Percentiles rank a stretch among this genome's conserved stretches.
Evolutionary conservation across 1,140 invertebrate species (phyloP).

Genomic region (Luehdorfia chinensis): DNA sequence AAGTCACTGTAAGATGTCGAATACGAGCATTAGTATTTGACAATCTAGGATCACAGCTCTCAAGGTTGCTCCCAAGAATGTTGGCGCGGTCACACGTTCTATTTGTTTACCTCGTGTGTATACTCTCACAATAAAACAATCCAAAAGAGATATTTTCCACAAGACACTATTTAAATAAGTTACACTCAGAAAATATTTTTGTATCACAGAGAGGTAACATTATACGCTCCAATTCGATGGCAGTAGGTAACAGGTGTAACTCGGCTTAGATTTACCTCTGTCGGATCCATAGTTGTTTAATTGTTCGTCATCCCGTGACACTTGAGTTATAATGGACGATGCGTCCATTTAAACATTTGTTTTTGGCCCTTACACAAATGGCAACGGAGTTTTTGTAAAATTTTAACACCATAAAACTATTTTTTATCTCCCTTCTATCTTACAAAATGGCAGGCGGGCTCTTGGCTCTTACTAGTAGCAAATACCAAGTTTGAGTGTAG

Average conservation of each 20-base stretch:
- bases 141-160: constrained; percentile 32
- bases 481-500: constrained; percentile 69
- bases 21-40: constrained; percentile 10
- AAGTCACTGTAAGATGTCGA: constrained; percentile 14
- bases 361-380: constrained; percentile 72
- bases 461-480: no score
- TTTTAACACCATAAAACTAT: constrained; percentile 77
- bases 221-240: constrained; percentile 73
- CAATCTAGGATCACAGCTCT: constrained; percentile 56
- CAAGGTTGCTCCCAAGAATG: constrained; percentile 69
- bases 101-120: constrained; percentile 67
- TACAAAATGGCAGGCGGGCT: constrained; percentile 76
- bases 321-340: constrained; percentile 98
- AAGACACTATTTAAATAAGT: constrained; percentile 38
- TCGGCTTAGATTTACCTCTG: constrained; percentile 87
- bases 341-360: constrained; percentile 90
- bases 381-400: constrained; percentile 69
- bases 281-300: constrained; percentile 93
- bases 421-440: constrained; percentile 77
- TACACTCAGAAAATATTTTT: constrained; percentile 54
- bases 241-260: constrained; percentile 77
- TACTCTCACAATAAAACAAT: constrained; percentile 41
- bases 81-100: constrained; percentile 61
- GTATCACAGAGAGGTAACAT: constrained; percentile 57
- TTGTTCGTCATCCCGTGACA: constrained; percentile 97